These are phyloP conservation scores for Drosophila emarginata DNA, from an alignment of 2,888 invertebrate genomes.

Conservation along the genomic window DNA sequence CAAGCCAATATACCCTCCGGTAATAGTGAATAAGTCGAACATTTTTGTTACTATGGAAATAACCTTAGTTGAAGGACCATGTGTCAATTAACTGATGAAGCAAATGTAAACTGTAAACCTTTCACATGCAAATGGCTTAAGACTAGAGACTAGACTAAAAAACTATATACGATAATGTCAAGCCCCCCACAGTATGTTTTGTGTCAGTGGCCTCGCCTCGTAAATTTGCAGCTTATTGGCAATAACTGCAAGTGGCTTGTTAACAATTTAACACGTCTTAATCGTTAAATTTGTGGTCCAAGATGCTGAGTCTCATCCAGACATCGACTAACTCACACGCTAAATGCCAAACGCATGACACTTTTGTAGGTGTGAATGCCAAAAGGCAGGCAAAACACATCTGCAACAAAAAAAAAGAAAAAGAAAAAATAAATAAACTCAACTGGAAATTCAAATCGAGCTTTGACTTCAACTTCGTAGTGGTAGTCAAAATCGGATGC, in stretches of 20 bases:
- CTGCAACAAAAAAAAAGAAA: constrained; percentile 31
- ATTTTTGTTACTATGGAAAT: constrained; percentile 13
- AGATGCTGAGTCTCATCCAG: constrained; percentile 5
- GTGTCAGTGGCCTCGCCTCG: constrained; percentile 63
- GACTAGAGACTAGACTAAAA: constrained; percentile 18
- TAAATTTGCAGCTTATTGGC: constrained; percentile 82
- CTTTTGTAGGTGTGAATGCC: constrained; percentile 81
- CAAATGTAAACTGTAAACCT: constrained; percentile 14
- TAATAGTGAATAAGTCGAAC: neutral
- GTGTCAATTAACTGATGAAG: constrained; percentile 16
- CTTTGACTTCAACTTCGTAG: constrained; percentile 20
- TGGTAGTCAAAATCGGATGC: constrained; percentile 13
- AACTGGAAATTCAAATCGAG: constrained; percentile 23
- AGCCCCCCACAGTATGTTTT: constrained; percentile 6
- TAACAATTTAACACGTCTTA: constrained; percentile 83
- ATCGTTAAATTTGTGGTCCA: constrained; percentile 81
- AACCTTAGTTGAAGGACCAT: constrained; percentile 1
- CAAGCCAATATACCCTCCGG: too few species aligned
- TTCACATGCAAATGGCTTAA: constrained; percentile 34
- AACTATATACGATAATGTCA: neutral
- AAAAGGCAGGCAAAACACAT: constrained; percentile 40
- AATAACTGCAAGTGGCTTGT: constrained; percentile 82
- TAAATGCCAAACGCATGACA: constrained; percentile 78
- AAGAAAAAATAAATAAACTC: constrained; percentile 27
- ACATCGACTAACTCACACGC: constrained; percentile 33